These are phyloP conservation scores for Rotaria sp. DNA, from an alignment of 2,888 invertebrate species.

Conservation along the genomic window DNA sequence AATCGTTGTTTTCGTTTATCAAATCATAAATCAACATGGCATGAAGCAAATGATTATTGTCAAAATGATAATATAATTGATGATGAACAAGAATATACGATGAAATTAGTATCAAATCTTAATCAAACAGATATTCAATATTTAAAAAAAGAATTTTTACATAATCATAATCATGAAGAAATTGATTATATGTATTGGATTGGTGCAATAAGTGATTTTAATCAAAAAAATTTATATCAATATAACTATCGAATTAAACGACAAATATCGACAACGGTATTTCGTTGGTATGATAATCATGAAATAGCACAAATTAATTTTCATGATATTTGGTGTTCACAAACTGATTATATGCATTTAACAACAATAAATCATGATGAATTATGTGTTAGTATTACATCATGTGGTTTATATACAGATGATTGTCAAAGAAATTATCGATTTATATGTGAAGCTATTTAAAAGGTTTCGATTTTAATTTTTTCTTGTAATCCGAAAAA, in stretches of 20 bases:
- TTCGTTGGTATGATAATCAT: neutral
- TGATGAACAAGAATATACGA: neutral
- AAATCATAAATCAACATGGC: neutral
- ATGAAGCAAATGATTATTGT: neutral
- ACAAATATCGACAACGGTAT: neutral
- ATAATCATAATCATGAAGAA: neutral
- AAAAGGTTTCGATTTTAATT: neutral
- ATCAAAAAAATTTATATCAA: neutral
- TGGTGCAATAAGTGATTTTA: neutral
- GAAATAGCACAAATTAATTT: neutral
- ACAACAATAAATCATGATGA: neutral
- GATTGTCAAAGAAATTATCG: constrained; percentile 17
- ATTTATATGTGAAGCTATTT: neutral
- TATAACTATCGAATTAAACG: neutral
- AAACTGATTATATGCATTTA: neutral
- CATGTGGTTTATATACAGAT: neutral
- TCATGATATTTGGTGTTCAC: neutral
- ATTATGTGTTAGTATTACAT: neutral
- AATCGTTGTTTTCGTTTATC: constrained; percentile 7
- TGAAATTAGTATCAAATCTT: neutral
- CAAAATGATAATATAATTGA: neutral
- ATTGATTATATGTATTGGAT: neutral
- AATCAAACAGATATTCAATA: neutral
- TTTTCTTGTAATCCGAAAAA: neutral
- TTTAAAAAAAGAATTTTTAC: neutral